Evolutionary conservation across 35 echinoderm and acorn worm species (phyloP).

Genomic region (Stichopus chloronotus): DNA sequence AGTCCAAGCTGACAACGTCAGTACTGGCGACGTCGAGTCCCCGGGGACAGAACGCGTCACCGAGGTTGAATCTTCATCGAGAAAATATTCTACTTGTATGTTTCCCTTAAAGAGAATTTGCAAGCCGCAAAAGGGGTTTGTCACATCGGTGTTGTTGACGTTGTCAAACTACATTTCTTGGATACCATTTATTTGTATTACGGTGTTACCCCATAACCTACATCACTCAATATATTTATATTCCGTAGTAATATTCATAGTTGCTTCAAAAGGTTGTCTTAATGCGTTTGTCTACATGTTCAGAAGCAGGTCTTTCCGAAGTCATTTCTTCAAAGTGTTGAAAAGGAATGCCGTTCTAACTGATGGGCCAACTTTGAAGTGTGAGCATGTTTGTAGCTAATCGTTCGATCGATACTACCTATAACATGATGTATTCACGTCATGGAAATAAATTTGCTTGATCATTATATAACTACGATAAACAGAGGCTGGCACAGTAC

Average conservation of each 20-base stretch:
- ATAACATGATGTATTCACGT: no score
- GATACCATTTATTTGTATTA: slow-evolving; percentile 7
- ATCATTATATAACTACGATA: no score
- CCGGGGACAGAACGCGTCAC: neutral
- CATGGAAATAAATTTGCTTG: no score
- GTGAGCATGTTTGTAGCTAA: no score
- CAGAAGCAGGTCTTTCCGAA: neutral
- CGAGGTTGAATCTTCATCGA: neutral
- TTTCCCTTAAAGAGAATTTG: no score
- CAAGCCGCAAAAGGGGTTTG: neutral
- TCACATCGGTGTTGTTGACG: slow-evolving; percentile 1
- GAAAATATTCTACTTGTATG: neutral
- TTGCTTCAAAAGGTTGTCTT: slow-evolving; percentile 4
- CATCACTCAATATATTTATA: neutral
- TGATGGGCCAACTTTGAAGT: no score
- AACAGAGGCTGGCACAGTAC: no score
- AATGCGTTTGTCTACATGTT: slow-evolving; percentile 26
- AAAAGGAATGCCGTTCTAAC: no score
- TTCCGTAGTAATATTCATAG: neutral
- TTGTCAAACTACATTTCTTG: slow-evolving; percentile 15
- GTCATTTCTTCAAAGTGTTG: neutral
- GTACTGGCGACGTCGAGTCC: no score
- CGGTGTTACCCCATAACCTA: neutral
- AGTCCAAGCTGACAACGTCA: no score
- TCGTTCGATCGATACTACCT: no score